Conservation (phyloP, 2,888 invertebrate species). For the Cataglyphis cursor region DNA sequence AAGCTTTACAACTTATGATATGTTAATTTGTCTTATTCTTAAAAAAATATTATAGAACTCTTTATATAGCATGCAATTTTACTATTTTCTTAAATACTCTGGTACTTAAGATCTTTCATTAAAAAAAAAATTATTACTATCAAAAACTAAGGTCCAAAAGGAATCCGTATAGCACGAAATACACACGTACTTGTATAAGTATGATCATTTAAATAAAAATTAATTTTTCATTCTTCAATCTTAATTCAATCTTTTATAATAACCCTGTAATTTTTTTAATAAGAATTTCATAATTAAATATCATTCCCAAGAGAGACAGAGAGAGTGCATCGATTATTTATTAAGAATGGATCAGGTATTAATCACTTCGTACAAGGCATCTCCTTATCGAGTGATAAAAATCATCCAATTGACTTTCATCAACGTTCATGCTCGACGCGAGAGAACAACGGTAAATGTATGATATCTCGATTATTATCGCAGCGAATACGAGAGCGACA, state of each 20-base stretch:
- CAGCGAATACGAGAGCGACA: conserved; percentile 27
- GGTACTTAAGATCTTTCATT: neutral
- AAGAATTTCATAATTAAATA: neutral
- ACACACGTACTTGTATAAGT: neutral
- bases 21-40: conserved; percentile 26
- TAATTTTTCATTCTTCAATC: neutral
- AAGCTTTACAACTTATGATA: conserved; percentile 33
- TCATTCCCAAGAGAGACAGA: neutral
- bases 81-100: neutral
- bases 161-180: neutral
- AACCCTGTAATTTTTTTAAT: neutral
- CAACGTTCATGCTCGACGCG: neutral
- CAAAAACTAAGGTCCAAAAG: neutral
- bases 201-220: neutral
- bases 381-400: neutral
- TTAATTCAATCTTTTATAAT: conserved; percentile 25
- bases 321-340: conserved; percentile 20
- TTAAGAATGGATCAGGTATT: neutral
- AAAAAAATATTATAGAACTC: neutral
- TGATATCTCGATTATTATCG: conserved; percentile 52
- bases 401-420: neutral
- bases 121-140: neutral
- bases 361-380: neutral
- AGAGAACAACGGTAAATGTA: conserved; percentile 5
- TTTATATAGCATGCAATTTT: neutral